Conservation (phyloP, 2,797 vertebrate genomes). For the Neosilurus mollespiculum region DNA sequence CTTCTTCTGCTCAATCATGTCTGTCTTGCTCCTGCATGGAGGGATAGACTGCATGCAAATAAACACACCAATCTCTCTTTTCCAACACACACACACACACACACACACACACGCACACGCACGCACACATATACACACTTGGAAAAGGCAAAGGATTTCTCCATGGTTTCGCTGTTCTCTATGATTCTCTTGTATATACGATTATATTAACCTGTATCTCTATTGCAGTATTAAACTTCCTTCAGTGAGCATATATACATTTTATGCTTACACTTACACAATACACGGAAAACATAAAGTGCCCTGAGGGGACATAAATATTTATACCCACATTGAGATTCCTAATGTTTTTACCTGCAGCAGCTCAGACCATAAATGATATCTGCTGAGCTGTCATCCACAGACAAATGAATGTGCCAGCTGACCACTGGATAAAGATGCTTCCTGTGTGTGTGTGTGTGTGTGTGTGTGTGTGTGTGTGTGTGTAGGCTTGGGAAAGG, state of each 20-base stretch:
- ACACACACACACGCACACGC: conserved; percentile 12
- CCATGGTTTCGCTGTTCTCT: background rate
- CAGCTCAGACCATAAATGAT: conserved; percentile 34
- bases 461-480: conserved; percentile 19
- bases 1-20: conserved; percentile 12
- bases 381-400: conserved; percentile 44
- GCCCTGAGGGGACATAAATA: conserved; percentile 30
- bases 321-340: conserved; percentile 46
- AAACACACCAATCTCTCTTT: background rate
- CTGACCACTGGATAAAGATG: conserved; percentile 47
- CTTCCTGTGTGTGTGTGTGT: conserved; percentile 18
- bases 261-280: background rate
- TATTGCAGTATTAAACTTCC: background rate
- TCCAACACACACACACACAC: conserved; percentile 3
- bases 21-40: background rate
- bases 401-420: conserved; percentile 48
- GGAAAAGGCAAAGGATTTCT: background rate
- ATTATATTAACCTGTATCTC: background rate
- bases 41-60: conserved; percentile 19
- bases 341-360: conserved; percentile 47
- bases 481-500: conserved; percentile 30
- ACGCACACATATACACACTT: background rate
- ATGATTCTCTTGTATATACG: background rate
- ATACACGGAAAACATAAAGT: background rate
- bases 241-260: conserved; percentile 3